Evolutionary conservation across 2,888 invertebrate species (phyloP).

Genomic region (Amiota communis): DNA sequence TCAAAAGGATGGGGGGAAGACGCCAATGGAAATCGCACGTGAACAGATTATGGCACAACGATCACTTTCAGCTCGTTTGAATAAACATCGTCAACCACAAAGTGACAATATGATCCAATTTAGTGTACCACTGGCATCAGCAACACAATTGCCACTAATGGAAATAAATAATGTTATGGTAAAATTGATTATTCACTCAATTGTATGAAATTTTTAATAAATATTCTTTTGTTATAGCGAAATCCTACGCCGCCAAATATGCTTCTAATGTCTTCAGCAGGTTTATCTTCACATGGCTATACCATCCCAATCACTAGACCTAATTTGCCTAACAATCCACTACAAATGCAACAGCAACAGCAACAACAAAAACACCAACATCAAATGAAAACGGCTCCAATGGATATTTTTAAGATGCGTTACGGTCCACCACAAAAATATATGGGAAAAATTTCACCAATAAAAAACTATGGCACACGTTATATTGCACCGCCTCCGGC

Average conservation of each 20-base stretch:
- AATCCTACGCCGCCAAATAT: too few relatives aligned
- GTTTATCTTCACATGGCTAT: too few relatives aligned
- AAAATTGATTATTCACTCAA: slow-evolving; percentile 52
- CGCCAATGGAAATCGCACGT: slow-evolving; percentile 55
- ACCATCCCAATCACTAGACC: too few relatives aligned
- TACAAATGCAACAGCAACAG: too few relatives aligned
- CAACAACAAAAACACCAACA: background rate
- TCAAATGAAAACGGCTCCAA: background rate
- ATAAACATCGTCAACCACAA: slow-evolving; percentile 58
- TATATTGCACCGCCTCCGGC: background rate
- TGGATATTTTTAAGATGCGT: too few relatives aligned
- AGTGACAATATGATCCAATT: background rate
- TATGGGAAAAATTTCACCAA: too few relatives aligned
- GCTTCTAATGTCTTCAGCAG: too few relatives aligned
- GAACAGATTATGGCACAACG: slow-evolving; percentile 60
- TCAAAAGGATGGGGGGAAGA: slow-evolving; percentile 45
- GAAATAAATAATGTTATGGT: slow-evolving; percentile 34
- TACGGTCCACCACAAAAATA: too few relatives aligned
- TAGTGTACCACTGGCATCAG: slow-evolving; percentile 38
- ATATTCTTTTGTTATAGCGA: background rate
- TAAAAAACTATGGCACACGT: too few relatives aligned
- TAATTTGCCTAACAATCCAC: too few relatives aligned
- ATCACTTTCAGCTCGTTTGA: slow-evolving; percentile 60
- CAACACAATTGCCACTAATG: slow-evolving; percentile 24
- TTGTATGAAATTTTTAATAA: slow-evolving; percentile 46